Evolutionary conservation across 1,140 invertebrate genomes (phyloP).

Genomic region (Drosophila mayri): DNA sequence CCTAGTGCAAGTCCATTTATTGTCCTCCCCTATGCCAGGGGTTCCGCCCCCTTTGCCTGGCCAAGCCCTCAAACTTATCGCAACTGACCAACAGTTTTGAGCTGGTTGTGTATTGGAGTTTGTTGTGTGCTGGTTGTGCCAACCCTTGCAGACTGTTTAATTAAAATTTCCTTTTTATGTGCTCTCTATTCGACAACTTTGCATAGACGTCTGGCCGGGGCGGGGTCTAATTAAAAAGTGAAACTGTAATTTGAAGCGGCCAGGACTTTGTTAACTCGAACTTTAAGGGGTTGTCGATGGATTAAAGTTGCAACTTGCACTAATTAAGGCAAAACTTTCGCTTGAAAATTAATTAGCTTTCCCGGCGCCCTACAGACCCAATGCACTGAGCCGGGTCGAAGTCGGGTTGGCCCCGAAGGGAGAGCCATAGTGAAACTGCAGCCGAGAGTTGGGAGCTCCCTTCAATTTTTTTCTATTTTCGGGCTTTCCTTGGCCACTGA

Average conservation of each 20-base stretch:
- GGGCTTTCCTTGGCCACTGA: conserved; percentile 19
- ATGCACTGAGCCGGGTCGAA: conserved; percentile 29
- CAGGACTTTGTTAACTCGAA: conserved; percentile 49
- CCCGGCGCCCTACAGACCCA: conserved; percentile 59
- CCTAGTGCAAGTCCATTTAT: conserved; percentile 48
- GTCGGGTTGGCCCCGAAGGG: conserved; percentile 29
- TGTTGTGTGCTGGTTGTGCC: conserved; percentile 12
- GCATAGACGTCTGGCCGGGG: conserved; percentile 42
- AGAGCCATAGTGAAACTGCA: conserved; percentile 42
- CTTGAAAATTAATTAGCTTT: conserved; percentile 61
- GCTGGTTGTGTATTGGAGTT: conserved; percentile 27
- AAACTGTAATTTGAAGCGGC: conserved; percentile 56
- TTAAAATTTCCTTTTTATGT: conserved; percentile 59
- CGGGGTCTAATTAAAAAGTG: conserved; percentile 58
- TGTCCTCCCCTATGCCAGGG: conserved; percentile 31
- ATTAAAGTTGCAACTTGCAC: conserved; percentile 40
- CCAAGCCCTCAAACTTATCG: conserved; percentile 38
- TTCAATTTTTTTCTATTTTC: conserved; percentile 18
- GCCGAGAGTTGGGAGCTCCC: conserved; percentile 14
- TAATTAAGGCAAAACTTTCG: conserved; percentile 62
- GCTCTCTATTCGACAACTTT: conserved; percentile 48
- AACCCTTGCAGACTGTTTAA: conserved; percentile 53
- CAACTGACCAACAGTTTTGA: conserved; percentile 41
- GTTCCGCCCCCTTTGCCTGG: conserved; percentile 38
- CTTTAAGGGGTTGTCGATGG: conserved; percentile 29